phyloP scores from a whole-genome alignment of 2,113 vertebrate species.

The Pavo muticus region DNA sequence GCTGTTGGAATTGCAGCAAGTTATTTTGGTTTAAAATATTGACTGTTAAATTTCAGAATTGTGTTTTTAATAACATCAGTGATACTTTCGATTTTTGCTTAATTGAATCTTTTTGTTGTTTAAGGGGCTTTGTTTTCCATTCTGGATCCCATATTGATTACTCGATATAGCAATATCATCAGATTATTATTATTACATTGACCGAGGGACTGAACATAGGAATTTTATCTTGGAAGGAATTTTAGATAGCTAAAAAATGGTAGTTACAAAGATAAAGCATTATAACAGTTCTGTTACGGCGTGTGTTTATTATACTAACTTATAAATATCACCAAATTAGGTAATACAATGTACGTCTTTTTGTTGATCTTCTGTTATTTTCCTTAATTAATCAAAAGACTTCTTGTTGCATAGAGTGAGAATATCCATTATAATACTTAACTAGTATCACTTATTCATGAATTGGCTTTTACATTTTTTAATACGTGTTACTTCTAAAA shows the following conservation, averaged over 20 bases:
- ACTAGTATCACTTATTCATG: background rate
- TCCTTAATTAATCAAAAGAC: constrained; percentile 40
- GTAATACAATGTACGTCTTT: background rate
- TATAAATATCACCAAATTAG: constrained; percentile 27
- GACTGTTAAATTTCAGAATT: background rate
- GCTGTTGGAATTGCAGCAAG: background rate
- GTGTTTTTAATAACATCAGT: background rate
- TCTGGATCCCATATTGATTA: background rate
- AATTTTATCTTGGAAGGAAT: background rate
- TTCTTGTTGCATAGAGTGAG: background rate
- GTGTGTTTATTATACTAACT: constrained; percentile 25
- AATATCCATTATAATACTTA: background rate
- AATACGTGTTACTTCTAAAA: background rate
- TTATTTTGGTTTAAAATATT: background rate
- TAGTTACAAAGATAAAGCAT: background rate
- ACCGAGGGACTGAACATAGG: background rate
- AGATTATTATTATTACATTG: background rate
- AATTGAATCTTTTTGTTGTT: background rate
- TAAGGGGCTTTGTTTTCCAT: background rate
- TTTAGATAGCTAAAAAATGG: background rate
- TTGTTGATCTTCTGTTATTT: constrained; percentile 28
- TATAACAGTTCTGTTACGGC: background rate
- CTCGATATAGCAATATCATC: background rate
- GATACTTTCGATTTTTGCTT: background rate
- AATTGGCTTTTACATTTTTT: constrained; percentile 2